Base-by-base conservation (phyloP, 2,797 vertebrate species). In the Podargus strigoides region DNA sequence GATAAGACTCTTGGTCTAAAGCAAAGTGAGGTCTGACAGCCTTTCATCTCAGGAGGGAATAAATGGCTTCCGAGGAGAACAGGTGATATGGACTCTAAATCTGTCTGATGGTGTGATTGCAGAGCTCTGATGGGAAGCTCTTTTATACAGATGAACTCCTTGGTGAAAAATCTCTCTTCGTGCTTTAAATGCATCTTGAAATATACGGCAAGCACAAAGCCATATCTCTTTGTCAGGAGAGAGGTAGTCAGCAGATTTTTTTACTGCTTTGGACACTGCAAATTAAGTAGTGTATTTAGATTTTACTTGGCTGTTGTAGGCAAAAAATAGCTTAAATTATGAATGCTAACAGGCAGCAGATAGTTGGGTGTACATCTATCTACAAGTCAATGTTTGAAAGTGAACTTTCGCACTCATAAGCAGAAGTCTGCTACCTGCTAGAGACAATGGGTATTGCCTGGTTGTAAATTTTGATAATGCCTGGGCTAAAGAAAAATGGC, bases 11-110 rank as follows among this genome's bases (percentile, higher is more conserved):
- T 37, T 70, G 27, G 17, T 85, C 24, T 91, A 91, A 93, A 91
- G 72, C 37, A 93, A 85, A 80, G 75, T 72, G 53, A 94, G 30
- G 50, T 77, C 76, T 95, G 85, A 94, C 72, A 95, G 62, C 80
- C 55, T 89, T 94, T 94, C 94, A 92, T 49, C 72, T 96, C 69
- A 81, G 49, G 69, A 91, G 69, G 64, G 79, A 92, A 95, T 92
- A 87, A 95, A 94, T 89, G 63, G 42, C 66, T 92, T 80, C 79
- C 86, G 64, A 95, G 73, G 39, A 94, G 90, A 95, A 94, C 93
- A 53, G 64, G 52, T 87, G 90, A 89, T 89, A 69, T 0, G 1
- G 46, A 58, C 66, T 94, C 76, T 92, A 87, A 96, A 96, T 95
- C 87, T 86, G 59, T 50, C 89, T 96, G 87, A 93, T 78, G 58